Evolutionary conservation across 2,888 invertebrate species (phyloP).

Genomic region (Pachycephus smyrnensis): DNA sequence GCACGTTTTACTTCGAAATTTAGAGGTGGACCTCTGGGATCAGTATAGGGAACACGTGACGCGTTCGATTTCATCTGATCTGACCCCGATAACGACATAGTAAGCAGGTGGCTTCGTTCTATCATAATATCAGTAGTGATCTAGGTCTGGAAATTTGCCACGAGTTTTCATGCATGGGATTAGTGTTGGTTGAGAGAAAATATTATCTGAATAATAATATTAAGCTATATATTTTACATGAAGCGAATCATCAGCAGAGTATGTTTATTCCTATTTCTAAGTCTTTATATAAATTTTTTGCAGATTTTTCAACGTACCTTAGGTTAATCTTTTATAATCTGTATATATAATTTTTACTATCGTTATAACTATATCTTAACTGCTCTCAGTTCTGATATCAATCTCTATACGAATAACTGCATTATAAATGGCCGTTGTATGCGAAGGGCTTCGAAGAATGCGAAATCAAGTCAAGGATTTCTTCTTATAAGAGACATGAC

Average conservation of each 20-base stretch:
- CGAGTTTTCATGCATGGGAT: background rate
- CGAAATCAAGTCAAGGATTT: slow-evolving; percentile 47
- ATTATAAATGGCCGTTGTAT: background rate
- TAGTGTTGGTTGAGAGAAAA: background rate
- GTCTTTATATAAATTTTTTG: no score
- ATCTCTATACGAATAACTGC: background rate
- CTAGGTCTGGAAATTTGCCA: background rate
- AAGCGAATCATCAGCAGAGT: background rate
- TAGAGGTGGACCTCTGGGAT: background rate
- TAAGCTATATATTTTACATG: background rate
- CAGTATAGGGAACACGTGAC: background rate
- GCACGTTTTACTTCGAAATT: background rate
- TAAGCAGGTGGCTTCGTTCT: background rate
- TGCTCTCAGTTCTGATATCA: background rate
- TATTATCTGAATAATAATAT: background rate
- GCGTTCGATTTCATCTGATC: background rate
- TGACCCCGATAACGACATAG: slow-evolving; percentile 9
- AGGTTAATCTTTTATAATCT: background rate
- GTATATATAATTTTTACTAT: background rate
- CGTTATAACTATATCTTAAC: background rate
- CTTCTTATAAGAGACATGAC: slow-evolving; percentile 20
- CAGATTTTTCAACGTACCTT: background rate
- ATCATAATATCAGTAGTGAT: background rate
- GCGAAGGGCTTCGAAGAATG: slow-evolving; percentile 34
- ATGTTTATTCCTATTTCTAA: background rate